A percentile compares a stretch with the other conserved stretches of the same genome.
These are phyloP conservation scores for Littorina saxatilis DNA, from an alignment of 1,140 invertebrate species.

Conservation along the genomic window DNA sequence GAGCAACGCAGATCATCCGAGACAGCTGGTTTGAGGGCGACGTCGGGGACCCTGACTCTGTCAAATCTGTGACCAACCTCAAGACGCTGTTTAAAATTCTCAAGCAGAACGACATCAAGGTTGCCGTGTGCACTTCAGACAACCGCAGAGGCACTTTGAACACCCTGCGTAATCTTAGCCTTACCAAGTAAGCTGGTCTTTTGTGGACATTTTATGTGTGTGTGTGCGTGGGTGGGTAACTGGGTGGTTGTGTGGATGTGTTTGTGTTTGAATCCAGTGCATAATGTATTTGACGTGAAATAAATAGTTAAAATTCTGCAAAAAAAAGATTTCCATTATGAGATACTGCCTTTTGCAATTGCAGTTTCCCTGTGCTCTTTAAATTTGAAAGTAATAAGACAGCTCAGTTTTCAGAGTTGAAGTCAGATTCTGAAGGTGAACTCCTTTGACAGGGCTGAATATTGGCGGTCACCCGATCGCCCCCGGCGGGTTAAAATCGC, in stretches of 20 bases:
- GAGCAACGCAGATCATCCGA: slow-evolving; percentile 56
- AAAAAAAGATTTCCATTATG: too few species aligned
- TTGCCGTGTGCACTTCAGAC: slow-evolving; percentile 77
- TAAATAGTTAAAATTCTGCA: too few species aligned
- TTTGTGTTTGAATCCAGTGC: neutral
- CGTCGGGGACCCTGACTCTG: slow-evolving; percentile 51
- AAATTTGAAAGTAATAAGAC: too few species aligned
- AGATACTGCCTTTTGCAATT: too few species aligned
- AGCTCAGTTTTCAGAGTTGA: too few species aligned
- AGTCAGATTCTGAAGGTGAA: too few species aligned
- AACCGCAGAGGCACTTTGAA: slow-evolving; percentile 71
- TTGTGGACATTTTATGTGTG: neutral
- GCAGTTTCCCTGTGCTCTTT: too few species aligned
- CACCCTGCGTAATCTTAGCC: slow-evolving; percentile 66
- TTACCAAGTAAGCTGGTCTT: slow-evolving; percentile 61
- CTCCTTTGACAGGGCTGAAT: too few species aligned
- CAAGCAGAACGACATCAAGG: slow-evolving; percentile 73
- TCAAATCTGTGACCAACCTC: slow-evolving; percentile 73
- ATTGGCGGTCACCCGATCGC: too few species aligned
- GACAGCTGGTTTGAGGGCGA: slow-evolving; percentile 65
- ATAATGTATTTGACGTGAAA: too few species aligned
- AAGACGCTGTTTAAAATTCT: slow-evolving; percentile 74
- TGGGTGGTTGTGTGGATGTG: neutral
- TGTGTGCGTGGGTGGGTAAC: neutral
- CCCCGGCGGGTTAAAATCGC: too few species aligned